Evolutionary conservation across 2,113 vertebrate genomes (phyloP), one percentile per base, ranked within the genome.

Genomic region (Octodon degus): DNA sequence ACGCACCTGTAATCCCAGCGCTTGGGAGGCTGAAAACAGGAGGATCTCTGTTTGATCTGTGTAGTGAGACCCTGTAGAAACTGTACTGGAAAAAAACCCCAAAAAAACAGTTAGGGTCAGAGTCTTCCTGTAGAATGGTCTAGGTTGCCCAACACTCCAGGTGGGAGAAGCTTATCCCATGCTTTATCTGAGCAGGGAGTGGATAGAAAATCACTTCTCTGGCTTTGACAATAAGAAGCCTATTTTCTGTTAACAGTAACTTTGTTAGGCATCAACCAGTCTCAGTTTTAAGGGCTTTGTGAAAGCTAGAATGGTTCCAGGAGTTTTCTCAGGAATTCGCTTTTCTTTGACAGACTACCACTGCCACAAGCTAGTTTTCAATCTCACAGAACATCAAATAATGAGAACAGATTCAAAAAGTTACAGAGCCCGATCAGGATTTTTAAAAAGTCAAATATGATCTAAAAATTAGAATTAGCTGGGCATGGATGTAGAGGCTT

Each of bases 341-440:
- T 72, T 94, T 95, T 87, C 50, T 90, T 20, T 95, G n/a, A 77
- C 4, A 68, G 30, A 84, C 13, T 76, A 34, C 82, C 22, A 90
- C 67, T 13, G 67, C 32, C 34, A 86, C n/a, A 94, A 40, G 17
- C 43, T n/a, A 94, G 30, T 81, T 90, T 79, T 76, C 20, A 88
- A 84, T 7, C 30, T 76, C 34, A 14, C 27, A 80, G 43, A 86
- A 53, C 13, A 62, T 40, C 77, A 19, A n/a, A 92, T 84, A 82
- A 79, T 90, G 27, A 22, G 25, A 86, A 84, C 63, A 13, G 87
- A 92, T 76, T 92, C 3, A 85, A 90, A 92, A 90, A 88, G 19
- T 79, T 88, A 37, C 32, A 67, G 83, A 92, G 34, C 12, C 65
- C 13, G 72, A 77, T 79, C n/a, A 92, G 74, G 16, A 83, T 95